Percentiles rank a stretch among this genome's conserved stretches.
phyloP scores from a whole-genome alignment of 2,797 vertebrate genomes.

The Lepus townsendii region DNA sequence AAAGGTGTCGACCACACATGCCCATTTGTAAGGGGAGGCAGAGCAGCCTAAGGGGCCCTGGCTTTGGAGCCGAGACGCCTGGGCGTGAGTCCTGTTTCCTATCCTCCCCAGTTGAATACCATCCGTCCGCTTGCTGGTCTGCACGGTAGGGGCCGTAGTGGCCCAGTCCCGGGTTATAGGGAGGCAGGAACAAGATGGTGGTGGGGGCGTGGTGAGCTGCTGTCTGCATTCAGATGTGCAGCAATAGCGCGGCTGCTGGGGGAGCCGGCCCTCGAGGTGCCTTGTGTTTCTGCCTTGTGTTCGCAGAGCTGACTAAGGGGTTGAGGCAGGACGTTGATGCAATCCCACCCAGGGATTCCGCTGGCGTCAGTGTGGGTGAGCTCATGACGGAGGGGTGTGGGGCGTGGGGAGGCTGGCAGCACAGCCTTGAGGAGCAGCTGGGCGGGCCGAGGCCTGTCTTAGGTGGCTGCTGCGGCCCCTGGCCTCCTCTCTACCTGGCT shows the following conservation, averaged over 20 bases:
- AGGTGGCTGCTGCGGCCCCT: neutral
- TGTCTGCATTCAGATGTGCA: neutral
- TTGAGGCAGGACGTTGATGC: neutral
- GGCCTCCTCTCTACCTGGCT: neutral
- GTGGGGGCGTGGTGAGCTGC: neutral
- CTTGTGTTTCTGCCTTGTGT: slow-evolving; percentile 12
- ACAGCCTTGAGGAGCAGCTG: neutral
- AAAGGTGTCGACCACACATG: neutral
- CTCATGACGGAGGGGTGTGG: neutral
- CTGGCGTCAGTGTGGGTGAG: neutral
- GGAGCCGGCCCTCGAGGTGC: neutral
- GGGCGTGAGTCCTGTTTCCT: slow-evolving; percentile 11
- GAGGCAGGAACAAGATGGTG: neutral
- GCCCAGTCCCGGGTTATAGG: neutral
- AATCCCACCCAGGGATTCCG: slow-evolving; percentile 64
- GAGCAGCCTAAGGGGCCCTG: neutral
- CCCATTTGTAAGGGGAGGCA: neutral
- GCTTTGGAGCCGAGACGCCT: neutral
- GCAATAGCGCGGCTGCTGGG: neutral
- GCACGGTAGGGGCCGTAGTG: neutral
- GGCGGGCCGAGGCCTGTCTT: neutral
- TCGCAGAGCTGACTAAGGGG: slow-evolving; percentile 56
- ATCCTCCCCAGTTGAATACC: neutral
- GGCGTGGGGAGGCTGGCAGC: neutral
- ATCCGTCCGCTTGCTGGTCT: neutral